phyloP scores from a whole-genome alignment of 2,113 vertebrate genomes.

The Myrmecobius fasciatus region DNA sequence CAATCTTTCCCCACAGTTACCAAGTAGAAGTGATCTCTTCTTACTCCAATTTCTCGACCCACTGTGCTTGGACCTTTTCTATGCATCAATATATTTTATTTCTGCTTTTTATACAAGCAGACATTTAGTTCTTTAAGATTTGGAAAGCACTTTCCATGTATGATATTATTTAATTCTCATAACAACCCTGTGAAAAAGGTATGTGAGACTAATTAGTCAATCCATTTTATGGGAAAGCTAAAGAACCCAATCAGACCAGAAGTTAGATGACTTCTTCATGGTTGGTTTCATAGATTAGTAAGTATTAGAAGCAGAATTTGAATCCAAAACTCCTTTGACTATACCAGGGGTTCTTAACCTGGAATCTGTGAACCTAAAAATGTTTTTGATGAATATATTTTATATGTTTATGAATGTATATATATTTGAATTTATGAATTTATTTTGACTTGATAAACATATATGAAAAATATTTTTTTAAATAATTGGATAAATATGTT shows the following conservation, averaged over 20 bases:
- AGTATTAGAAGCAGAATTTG: neutral
- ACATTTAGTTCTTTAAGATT: neutral
- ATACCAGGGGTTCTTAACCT: neutral
- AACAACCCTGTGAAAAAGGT: neutral
- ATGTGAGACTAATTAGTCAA: neutral
- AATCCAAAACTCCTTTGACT: neutral
- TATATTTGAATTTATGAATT: too few relatives aligned
- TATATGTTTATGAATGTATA: too few relatives aligned
- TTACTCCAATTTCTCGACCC: neutral
- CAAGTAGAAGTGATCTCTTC: neutral
- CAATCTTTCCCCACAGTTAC: neutral
- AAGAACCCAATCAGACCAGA: neutral
- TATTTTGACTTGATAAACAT: too few relatives aligned
- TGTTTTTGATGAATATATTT: too few relatives aligned
- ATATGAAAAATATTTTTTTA: too few relatives aligned
- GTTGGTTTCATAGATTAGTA: too few relatives aligned
- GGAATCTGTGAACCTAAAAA: neutral
- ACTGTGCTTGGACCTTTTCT: neutral
- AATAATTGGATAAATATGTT: neutral
- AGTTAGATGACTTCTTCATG: neutral
- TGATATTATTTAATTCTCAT: neutral
- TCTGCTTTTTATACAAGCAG: neutral
- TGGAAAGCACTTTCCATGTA: neutral
- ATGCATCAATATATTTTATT: neutral
- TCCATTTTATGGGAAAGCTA: neutral